A percentile compares a stretch with the other conserved stretches of the same genome.
These are phyloP conservation scores for Melanotus villosus DNA, from an alignment of 2,888 invertebrate genomes.

Conservation along the genomic window DNA sequence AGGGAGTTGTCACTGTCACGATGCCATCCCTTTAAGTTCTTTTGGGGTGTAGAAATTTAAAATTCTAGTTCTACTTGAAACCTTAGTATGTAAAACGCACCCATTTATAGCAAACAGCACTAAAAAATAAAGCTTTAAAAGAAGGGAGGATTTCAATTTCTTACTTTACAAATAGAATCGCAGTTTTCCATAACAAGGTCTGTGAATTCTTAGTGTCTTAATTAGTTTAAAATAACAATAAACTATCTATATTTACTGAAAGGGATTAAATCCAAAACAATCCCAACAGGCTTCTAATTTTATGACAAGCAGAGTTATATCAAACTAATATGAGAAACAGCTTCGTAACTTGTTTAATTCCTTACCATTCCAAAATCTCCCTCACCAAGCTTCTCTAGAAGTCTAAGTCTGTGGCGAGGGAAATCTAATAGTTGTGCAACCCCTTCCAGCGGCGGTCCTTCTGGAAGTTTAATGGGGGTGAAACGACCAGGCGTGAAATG, in stretches of 20 bases:
- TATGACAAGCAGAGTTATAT: too few relatives aligned
- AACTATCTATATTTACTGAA: too few relatives aligned
- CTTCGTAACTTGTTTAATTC: slow-evolving; percentile 46
- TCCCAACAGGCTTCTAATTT: too few relatives aligned
- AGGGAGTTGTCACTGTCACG: too few relatives aligned
- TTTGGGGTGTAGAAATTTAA: neutral
- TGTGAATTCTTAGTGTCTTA: too few relatives aligned
- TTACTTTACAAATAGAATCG: slow-evolving; percentile 4
- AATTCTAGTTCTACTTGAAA: slow-evolving; percentile 18
- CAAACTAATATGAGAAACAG: neutral
- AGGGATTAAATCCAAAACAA: neutral
- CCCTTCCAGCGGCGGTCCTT: slow-evolving; percentile 78
- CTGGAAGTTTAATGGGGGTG: slow-evolving; percentile 81
- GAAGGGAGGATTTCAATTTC: slow-evolving; percentile 9
- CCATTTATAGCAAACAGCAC: slow-evolving; percentile 18
- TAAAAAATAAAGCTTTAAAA: slow-evolving; percentile 19
- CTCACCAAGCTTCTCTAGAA: slow-evolving; percentile 89
- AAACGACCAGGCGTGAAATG: slow-evolving; percentile 79
- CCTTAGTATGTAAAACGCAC: slow-evolving; percentile 13
- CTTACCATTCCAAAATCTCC: slow-evolving; percentile 90
- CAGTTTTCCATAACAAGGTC: too few relatives aligned
- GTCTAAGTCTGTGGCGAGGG: slow-evolving; percentile 86
- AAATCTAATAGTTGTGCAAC: slow-evolving; percentile 82
- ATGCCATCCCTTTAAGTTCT: too few relatives aligned
- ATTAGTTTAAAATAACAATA: too few relatives aligned